Conservation (phyloP, 2,797 vertebrate species). For the Enteromius argenteus region DNA sequence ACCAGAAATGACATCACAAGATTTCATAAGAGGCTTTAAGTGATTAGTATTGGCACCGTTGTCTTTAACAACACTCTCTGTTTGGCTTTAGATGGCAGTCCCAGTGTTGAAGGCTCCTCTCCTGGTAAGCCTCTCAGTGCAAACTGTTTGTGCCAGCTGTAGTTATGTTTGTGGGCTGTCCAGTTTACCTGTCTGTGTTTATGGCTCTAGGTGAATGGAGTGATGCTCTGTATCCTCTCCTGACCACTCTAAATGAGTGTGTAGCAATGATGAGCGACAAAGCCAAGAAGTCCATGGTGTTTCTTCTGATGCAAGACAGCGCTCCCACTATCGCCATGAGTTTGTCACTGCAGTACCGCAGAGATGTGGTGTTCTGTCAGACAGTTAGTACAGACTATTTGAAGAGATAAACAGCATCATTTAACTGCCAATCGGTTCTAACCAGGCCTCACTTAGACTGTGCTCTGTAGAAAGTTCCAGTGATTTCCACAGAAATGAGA, state of each 20-base stretch:
- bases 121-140: constrained; percentile 83
- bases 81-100: constrained; percentile 82
- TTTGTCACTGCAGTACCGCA: constrained; percentile 93
- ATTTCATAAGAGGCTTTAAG: background rate
- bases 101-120: constrained; percentile 83
- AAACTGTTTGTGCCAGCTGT: background rate
- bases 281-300: constrained; percentile 97
- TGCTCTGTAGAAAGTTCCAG: background rate
- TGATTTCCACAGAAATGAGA: background rate
- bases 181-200: constrained; percentile 11
- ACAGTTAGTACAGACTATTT: constrained; percentile 80
- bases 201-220: constrained; percentile 91
- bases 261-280: constrained; percentile 98
- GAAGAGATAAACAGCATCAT: background rate
- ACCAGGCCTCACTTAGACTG: background rate
- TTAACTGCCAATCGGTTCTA: background rate
- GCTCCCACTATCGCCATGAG: constrained; percentile 94
- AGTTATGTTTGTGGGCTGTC: background rate
- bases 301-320: constrained; percentile 97
- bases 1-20: background rate
- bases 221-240: constrained; percentile 92
- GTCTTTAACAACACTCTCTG: constrained; percentile 70
- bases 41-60: background rate
- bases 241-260: constrained; percentile 93
- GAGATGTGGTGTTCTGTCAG: constrained; percentile 98